Evolutionary conservation across 1,140 invertebrate genomes (phyloP), one percentile per base, ranked within the genome.

Genomic region (Trichomalopsis sarcophagae): DNA sequence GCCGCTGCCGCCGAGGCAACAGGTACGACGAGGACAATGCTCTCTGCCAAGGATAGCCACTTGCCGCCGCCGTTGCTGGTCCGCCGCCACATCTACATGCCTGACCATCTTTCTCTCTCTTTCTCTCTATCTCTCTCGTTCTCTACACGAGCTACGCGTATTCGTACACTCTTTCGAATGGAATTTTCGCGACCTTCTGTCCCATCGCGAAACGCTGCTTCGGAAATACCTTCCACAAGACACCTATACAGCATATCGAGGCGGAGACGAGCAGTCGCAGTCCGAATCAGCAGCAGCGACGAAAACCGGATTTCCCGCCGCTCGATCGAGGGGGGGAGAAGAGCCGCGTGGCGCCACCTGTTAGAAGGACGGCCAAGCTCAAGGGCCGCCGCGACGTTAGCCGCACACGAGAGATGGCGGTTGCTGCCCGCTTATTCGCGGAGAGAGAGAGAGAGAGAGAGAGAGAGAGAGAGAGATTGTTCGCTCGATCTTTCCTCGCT

Each of bases 1-100:
- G 69, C 11, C 44, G 69, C 62, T 5, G 17, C 17, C 55, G 55
- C 55, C 21, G 50, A 62, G 62, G 86, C 86, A 88, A 89, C 87
- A 88, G 87, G 84, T 88, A 87, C 71, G 84, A 86, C 62, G 86
- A 86, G 89, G 89, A 90, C 90, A 91, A 91, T 89, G 90, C 87
- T 91, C 90, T 89, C 79, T 77, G 71, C 86, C 90, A 91, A 91
- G 90, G 90, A 91, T 89, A 91, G 86, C 90, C 80, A 88, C 84
- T 88, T 81, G 30, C 27, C 5, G 33, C 17, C 27, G 76, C 7
- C 9, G 66, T 5, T 17, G 47, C 47, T 17, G 47, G 21, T 17
- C 69, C 69, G 11, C 27, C 69, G 30, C 69, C 55, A 62, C 73
- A 75, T 75, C 73, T 75, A 40, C 36, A 55, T 77, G 30, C 27